phyloP scores from a whole-genome alignment of 2,113 vertebrate genomes.

The Brienomyrus brachyistius region DNA sequence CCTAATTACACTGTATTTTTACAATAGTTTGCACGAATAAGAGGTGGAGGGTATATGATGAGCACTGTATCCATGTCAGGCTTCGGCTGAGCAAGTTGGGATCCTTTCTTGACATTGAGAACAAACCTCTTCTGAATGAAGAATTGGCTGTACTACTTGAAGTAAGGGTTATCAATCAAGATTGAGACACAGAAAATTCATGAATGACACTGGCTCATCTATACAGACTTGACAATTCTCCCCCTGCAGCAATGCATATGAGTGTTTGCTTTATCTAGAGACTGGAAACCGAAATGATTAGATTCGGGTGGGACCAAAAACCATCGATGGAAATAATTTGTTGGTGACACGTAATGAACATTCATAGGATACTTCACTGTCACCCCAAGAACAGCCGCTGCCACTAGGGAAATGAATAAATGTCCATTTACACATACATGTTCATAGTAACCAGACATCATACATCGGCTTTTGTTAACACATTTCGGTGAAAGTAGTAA shows the following conservation, averaged over 20 bases:
- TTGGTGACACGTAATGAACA: not conserved
- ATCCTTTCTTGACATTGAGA: not conserved
- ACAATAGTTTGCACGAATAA: not conserved
- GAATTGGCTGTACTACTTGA: not conserved
- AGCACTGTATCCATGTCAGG: not conserved
- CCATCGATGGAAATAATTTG: not conserved
- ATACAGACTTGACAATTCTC: not conserved
- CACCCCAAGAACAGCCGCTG: conserved; percentile 33
- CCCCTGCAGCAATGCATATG: not conserved
- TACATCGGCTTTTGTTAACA: conserved; percentile 49
- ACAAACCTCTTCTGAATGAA: not conserved
- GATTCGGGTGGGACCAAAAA: not conserved
- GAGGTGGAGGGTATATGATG: not conserved
- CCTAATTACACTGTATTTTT: not conserved
- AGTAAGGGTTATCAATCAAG: not conserved
- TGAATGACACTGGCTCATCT: not conserved
- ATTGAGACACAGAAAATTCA: not conserved
- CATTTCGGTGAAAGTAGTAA: conserved; percentile 39
- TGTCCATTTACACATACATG: not conserved
- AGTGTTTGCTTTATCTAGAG: not conserved
- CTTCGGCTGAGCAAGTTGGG: not conserved
- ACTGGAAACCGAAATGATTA: not conserved
- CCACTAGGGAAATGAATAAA: conserved; percentile 25
- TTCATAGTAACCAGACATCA: conserved; percentile 34
- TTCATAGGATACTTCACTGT: not conserved